Conservation (phyloP, 2,797 vertebrate species). For the Lacerta bilineata region DNA sequence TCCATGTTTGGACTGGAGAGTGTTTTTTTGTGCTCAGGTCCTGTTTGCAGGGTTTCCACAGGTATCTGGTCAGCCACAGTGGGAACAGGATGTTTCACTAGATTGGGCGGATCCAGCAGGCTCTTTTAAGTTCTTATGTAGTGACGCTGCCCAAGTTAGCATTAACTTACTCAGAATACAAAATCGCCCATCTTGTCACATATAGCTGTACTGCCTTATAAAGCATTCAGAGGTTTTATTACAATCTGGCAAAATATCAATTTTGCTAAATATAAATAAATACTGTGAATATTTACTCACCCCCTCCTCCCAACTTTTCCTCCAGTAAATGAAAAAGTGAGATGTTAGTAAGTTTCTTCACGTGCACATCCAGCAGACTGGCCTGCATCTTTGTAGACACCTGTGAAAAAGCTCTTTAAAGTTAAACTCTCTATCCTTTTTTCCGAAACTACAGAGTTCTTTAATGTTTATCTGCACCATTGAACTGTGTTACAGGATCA, state of each 20-base stretch:
- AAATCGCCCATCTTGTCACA: not conserved
- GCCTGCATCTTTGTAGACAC: not conserved
- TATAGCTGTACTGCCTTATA: not conserved
- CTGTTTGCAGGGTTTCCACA: too few relatives aligned
- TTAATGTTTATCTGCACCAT: not conserved
- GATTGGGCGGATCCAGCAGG: too few relatives aligned
- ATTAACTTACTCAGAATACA: too few relatives aligned
- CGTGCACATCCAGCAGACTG: not conserved
- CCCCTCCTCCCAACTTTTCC: not conserved
- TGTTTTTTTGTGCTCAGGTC: too few relatives aligned
- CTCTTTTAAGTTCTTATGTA: too few relatives aligned
- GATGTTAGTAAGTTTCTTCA: not conserved
- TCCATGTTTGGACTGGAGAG: too few relatives aligned
- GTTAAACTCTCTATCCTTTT: not conserved
- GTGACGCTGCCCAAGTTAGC: too few relatives aligned
- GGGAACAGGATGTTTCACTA: too few relatives aligned
- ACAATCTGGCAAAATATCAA: too few relatives aligned
- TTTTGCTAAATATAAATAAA: too few relatives aligned
- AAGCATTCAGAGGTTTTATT: not conserved
- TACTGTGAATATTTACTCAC: too few relatives aligned
- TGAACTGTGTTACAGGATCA: not conserved
- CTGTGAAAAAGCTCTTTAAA: not conserved
- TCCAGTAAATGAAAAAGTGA: not conserved
- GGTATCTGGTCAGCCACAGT: too few relatives aligned
- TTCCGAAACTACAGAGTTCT: not conserved